Percentiles rank a stretch among this genome's conserved stretches.
Conservation (phyloP, 2,888 invertebrate genomes). For the Drosophila setosimentum region DNA sequence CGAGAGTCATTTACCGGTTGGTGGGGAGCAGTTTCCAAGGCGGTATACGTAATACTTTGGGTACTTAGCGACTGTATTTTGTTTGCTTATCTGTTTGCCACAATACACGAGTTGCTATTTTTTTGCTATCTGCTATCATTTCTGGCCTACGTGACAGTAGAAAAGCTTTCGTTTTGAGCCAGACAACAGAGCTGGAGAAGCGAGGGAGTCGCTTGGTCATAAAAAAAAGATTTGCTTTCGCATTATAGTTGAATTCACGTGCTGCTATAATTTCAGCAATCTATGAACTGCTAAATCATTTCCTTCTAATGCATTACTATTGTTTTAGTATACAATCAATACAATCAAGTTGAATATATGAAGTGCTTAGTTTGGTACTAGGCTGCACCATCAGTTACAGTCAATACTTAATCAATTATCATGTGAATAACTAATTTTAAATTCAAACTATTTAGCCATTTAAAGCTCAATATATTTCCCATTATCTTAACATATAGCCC, state of each 20-base stretch:
- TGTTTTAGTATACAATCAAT: neutral
- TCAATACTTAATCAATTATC: neutral
- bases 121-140: conserved; percentile 23
- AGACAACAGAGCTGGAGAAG: neutral
- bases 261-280: conserved; percentile 7
- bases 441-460: neutral
- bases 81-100: conserved; percentile 71
- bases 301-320: conserved; percentile 27
- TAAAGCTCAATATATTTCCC: neutral
- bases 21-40: conserved; percentile 20
- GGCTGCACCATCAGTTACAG: neutral
- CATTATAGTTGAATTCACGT: neutral
- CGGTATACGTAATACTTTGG: conserved; percentile 56
- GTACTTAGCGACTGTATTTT: conserved; percentile 52
- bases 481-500: neutral
- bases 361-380: neutral
- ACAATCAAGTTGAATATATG: conserved; percentile 6
- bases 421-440: neutral
- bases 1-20: conserved; percentile 25
- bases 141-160: conserved; percentile 68
- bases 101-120: conserved; percentile 51
- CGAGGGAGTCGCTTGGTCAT: neutral
- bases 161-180: conserved; percentile 17
- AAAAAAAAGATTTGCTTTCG: conserved; percentile 3
- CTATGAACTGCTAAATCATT: conserved; percentile 36